Conservation (phyloP, 2,113 vertebrate genomes). For the Tenebrosternarchus preto region DNA sequence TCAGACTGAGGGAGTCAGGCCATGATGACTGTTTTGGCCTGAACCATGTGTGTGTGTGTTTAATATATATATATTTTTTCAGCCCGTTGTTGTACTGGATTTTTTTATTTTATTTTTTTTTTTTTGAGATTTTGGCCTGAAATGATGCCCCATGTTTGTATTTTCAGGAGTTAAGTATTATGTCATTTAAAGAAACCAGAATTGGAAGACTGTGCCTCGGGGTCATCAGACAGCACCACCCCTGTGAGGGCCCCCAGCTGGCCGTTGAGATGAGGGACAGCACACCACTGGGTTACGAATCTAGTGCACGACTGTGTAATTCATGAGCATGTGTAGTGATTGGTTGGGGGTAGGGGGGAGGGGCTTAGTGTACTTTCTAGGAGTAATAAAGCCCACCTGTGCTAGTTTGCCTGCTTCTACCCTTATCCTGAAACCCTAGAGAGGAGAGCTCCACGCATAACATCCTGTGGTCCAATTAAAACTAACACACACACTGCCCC, state of each 20-base stretch:
- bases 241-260: slow-evolving; percentile 33
- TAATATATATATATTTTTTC: slow-evolving; percentile 7
- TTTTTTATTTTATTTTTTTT: too few species aligned
- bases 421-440: slow-evolving; percentile 49
- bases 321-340: too few species aligned
- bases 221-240: slow-evolving; percentile 15
- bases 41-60: slow-evolving; percentile 16
- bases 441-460: slow-evolving; percentile 43
- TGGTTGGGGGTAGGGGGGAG: too few species aligned
- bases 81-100: slow-evolving; percentile 32
- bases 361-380: neutral
- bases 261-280: slow-evolving; percentile 9
- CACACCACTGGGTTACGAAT: slow-evolving; percentile 29
- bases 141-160: neutral
- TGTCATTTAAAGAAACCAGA: slow-evolving; percentile 44
- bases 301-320: neutral
- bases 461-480: slow-evolving; percentile 56
- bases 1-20: slow-evolving; percentile 32
- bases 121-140: slow-evolving; percentile 32
- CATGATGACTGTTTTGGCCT: slow-evolving; percentile 24
- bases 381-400: slow-evolving; percentile 55
- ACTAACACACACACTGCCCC: slow-evolving; percentile 4
- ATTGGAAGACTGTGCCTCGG: slow-evolving; percentile 15
- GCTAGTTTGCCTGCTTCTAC: slow-evolving; percentile 37
- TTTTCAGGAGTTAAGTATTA: slow-evolving; percentile 7